Evolutionary conservation across 2,888 invertebrate species (phyloP).

Genomic region (Pollenia angustigena): DNA sequence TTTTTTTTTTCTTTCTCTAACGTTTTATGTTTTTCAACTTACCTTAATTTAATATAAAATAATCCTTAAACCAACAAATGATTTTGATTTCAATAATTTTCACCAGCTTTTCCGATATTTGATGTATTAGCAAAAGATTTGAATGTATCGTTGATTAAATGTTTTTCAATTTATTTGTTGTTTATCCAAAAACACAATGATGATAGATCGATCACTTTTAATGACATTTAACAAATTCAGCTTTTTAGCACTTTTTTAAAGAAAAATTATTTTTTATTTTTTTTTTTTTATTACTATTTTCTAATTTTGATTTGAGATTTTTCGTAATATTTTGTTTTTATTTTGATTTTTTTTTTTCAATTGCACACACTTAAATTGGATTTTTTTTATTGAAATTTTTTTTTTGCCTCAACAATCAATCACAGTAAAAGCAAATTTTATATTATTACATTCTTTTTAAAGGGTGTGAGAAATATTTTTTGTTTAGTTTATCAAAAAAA

Average conservation of each 20-base stretch:
- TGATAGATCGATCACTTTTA: conserved; percentile 17
- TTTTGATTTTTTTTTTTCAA: conserved; percentile 41
- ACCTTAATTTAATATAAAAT: conserved; percentile 29
- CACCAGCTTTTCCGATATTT: conserved; percentile 13
- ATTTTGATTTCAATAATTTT: conserved; percentile 1
- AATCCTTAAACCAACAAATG: conserved; percentile 28
- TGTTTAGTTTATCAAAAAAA: neutral
- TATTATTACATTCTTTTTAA: neutral
- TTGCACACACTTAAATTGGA: neutral
- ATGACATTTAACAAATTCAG: too few relatives aligned
- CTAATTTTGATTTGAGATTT: neutral
- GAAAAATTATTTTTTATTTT: conserved; percentile 6
- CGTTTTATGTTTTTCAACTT: neutral
- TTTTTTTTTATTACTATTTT: neutral
- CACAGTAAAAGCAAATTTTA: conserved; percentile 38
- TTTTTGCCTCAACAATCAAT: conserved; percentile 39
- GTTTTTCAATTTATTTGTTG: conserved; percentile 37
- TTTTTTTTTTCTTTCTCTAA: too few relatives aligned
- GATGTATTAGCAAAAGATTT: neutral
- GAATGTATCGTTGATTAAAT: conserved; percentile 49
- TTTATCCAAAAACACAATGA: conserved; percentile 15
- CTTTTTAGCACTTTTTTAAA: conserved; percentile 5
- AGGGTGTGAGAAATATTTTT: neutral
- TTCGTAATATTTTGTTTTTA: conserved; percentile 1
- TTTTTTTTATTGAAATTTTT: conserved; percentile 9